Conservation (phyloP, 2,113 vertebrate genomes). For the Alouatta palliata region DNA sequence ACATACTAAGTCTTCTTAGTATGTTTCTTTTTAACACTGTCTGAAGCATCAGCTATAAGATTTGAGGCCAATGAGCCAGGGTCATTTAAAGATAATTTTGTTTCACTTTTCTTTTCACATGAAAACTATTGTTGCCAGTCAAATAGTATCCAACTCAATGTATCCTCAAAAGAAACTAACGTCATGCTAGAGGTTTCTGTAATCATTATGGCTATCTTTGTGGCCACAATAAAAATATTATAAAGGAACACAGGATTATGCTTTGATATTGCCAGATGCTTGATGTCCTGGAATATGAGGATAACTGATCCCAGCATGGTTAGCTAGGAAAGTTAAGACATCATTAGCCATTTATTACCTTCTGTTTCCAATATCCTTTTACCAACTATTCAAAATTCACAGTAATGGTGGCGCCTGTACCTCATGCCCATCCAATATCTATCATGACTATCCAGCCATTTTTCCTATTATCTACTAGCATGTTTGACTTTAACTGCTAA, state of each 20-base stretch:
- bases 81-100: slow-evolving; percentile 65
- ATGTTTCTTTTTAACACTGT: slow-evolving; percentile 75
- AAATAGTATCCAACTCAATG: slow-evolving; percentile 87
- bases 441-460: slow-evolving; percentile 94
- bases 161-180: slow-evolving; percentile 87
- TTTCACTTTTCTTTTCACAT: slow-evolving; percentile 77
- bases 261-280: slow-evolving; percentile 88
- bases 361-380: not conserved
- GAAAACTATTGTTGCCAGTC: slow-evolving; percentile 76
- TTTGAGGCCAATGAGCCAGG: slow-evolving; percentile 69
- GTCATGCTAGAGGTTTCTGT: slow-evolving; percentile 84
- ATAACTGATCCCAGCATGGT: slow-evolving; percentile 93
- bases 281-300: slow-evolving; percentile 91
- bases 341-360: not conserved
- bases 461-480: slow-evolving; percentile 89
- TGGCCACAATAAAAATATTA: slow-evolving; percentile 89
- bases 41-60: slow-evolving; percentile 4
- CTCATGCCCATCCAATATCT: slow-evolving; percentile 93
- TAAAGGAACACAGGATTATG: slow-evolving; percentile 93
- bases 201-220: slow-evolving; percentile 93
- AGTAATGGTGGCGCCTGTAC: slow-evolving; percentile 75
- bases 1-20: slow-evolving; percentile 82
- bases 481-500: slow-evolving; percentile 90
- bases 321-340: slow-evolving; percentile 90
- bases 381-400: not conserved